These are phyloP conservation scores for Nasonia longicornis DNA, from an alignment of 1,140 invertebrate genomes.

Conservation along the genomic window DNA sequence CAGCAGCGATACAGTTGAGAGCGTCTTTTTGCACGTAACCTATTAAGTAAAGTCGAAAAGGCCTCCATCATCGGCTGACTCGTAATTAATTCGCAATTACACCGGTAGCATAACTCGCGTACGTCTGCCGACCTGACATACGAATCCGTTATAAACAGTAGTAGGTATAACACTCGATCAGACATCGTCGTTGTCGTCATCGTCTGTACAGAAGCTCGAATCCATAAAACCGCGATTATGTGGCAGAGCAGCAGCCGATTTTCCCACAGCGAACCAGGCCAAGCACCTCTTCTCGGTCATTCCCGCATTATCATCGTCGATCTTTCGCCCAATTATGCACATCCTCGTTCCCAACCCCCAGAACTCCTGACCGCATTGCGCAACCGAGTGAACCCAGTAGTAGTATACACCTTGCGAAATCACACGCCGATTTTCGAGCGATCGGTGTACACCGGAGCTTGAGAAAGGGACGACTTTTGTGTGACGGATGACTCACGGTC, in stretches of 20 bases:
- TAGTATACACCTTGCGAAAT: neutral
- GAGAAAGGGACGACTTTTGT: neutral
- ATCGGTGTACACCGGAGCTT: neutral
- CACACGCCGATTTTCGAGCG: neutral
- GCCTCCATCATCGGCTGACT: neutral
- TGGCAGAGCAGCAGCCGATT: neutral
- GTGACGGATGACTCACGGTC: neutral
- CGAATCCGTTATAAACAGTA: no score
- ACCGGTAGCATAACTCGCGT: neutral
- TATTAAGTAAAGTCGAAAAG: slow-evolving; percentile 1
- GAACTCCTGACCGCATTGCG: neutral
- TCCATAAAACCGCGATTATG: neutral
- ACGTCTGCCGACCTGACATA: no score
- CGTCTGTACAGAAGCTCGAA: neutral
- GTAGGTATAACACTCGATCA: no score
- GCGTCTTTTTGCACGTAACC: neutral
- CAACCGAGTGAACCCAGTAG: neutral
- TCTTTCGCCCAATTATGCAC: neutral
- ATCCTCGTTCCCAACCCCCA: neutral
- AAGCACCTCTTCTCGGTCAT: neutral
- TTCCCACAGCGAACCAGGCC: neutral
- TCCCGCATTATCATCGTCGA: neutral
- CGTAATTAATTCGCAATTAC: neutral
- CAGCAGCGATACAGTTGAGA: neutral
- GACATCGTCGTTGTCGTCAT: no score